Evolutionary conservation across 2,888 invertebrate species (phyloP), one percentile per base, ranked within the genome.

Genomic region (Dimorphilus gyrociliatus): DNA sequence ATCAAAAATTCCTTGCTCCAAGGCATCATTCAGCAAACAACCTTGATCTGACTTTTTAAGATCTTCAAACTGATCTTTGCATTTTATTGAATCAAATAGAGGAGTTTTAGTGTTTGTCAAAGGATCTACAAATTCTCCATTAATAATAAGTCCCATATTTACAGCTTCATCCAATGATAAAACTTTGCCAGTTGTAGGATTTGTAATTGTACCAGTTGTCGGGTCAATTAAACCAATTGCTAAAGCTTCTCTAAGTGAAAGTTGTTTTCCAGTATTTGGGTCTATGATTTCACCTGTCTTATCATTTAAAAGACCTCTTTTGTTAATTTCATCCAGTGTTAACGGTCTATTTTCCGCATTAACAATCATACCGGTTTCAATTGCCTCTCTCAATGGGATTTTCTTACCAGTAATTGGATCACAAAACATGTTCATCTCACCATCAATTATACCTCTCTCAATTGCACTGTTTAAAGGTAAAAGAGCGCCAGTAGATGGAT

Each of bases 361-460:
- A n/a, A 35, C 33, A 5, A 48, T 19, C 36, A 86, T 72, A 32
- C 85, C 84, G 43, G 79, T 71, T 29, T 75, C 71, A 16, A 88
- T 69, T 1, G 90, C 90, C 63, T 84, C 75, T 32, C 74, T 73
- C 33, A 94, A 76, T 7, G 74, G 77, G 8, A 90, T 53, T 7
- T 75, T 61, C 43, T 82, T 76, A 28, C 84, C 80, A 36, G 77
- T 72, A 50, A 78, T 74, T 2, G 80, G 79, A 66, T 94, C 88
- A 4, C 75, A 65, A 36, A 90, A 77, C 42, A 73, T 71, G 16
- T 88, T 88, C 32, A 54, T 60, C 28, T 55, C 55, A 29, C 52
- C 48, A 41, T 64, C 62, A 39, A 64, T 60, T 7, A 48, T 33
- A 15, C 51, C 50, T 31, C 45, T 45, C 7, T 46, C 40, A 10